phyloP scores from a whole-genome alignment of 2,888 invertebrate genomes.

The Hesperia comma region DNA sequence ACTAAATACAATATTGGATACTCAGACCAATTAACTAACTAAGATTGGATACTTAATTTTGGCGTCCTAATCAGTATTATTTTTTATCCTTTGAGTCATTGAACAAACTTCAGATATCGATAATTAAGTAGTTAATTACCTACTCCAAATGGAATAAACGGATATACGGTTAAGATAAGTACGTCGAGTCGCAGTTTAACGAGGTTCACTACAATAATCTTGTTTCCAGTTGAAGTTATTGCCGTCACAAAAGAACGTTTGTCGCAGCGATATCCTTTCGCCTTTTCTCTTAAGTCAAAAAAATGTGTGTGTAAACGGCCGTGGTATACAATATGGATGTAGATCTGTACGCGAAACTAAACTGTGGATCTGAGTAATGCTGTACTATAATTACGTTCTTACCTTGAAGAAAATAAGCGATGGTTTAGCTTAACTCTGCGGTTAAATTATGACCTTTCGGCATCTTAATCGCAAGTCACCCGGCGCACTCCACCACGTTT shows the following conservation, averaged over 20 bases:
- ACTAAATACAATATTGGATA: too few species aligned
- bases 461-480: conserved; percentile 45
- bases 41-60: too few species aligned
- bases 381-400: conserved; percentile 1
- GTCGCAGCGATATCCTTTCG: conserved; percentile 69
- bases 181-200: not conserved
- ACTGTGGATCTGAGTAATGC: conserved; percentile 39
- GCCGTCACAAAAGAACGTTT: conserved; percentile 50
- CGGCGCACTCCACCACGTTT: conserved; percentile 56
- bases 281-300: conserved; percentile 74
- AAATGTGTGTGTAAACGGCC: conserved; percentile 75
- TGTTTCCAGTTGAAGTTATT: conserved; percentile 29
- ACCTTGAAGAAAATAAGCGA: not conserved
- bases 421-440: conserved; percentile 7
- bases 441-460: conserved; percentile 50
- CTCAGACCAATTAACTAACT: too few species aligned
- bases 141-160: too few species aligned
- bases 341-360: conserved; percentile 51
- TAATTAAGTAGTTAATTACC: too few species aligned
- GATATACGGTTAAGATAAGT: too few species aligned
- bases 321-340: conserved; percentile 70
- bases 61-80: too few species aligned
- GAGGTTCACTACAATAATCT: not conserved
- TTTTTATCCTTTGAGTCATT: too few species aligned
- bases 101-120: too few species aligned